phyloP scores from a whole-genome alignment of 2,888 invertebrate species.

The Nowickia ferox region DNA sequence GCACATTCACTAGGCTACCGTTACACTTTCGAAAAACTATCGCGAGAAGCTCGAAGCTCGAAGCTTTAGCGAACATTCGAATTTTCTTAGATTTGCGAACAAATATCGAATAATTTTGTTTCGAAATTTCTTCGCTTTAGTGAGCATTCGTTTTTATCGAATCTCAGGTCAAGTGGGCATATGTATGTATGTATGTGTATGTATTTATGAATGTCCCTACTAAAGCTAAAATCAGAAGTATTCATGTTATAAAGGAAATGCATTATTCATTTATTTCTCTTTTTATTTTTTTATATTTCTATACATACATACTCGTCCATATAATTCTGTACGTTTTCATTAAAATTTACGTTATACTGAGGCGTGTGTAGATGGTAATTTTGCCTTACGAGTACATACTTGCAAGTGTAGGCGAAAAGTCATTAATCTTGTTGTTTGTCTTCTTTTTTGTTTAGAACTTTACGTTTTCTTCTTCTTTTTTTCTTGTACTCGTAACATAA shows the following conservation, averaged over 20 bases:
- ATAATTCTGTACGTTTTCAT: background rate
- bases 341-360: background rate
- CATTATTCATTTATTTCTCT: conserved; percentile 61
- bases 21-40: no score
- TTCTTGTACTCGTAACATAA: background rate
- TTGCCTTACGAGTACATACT: conserved; percentile 25
- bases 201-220: no score
- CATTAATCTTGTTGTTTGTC: background rate
- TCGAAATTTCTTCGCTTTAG: no score
- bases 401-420: conserved; percentile 60
- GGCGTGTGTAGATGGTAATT: background rate
- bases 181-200: no score
- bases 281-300: background rate
- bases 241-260: conserved; percentile 59
- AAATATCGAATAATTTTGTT: no score
- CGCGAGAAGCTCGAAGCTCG: no score
- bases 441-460: conserved; percentile 2
- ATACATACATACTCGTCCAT: conserved; percentile 10
- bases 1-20: no score
- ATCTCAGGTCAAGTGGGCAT: no score
- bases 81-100: no score
- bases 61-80: no score
- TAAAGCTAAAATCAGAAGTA: no score
- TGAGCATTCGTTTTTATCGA: no score
- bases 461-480: background rate